phyloP scores from a whole-genome alignment of 2,888 invertebrate genomes.

The Pammene aurita region DNA sequence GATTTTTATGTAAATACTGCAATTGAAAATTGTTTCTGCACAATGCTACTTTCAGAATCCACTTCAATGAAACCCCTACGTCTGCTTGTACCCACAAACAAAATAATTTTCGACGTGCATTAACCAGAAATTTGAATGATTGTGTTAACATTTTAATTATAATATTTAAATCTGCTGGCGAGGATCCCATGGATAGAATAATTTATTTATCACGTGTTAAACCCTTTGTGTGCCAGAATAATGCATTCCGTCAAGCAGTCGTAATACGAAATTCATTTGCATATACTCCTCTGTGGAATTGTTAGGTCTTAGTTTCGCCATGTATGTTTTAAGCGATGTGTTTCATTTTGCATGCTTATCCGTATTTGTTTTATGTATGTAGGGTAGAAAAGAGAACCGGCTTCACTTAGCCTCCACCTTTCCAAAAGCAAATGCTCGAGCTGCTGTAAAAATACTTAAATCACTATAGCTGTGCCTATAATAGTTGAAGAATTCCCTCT shows the following conservation, averaged over 20 bases:
- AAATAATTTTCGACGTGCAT: constrained; percentile 4
- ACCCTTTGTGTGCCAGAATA: constrained; percentile 52
- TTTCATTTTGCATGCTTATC: constrained; percentile 32
- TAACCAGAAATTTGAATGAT: constrained; percentile 24
- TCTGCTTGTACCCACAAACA: background rate
- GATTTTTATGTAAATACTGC: too few species aligned
- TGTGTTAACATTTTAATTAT: constrained; percentile 36
- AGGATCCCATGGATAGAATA: constrained; percentile 47
- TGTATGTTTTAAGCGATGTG: constrained; percentile 42
- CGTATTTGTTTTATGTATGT: constrained; percentile 26
- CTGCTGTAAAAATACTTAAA: too few species aligned
- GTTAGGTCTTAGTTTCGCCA: constrained; percentile 52
- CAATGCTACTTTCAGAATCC: background rate
- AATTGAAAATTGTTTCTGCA: too few species aligned
- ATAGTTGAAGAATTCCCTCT: too few species aligned
- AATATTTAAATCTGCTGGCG: constrained; percentile 36
- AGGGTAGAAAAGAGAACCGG: background rate
- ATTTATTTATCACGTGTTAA: constrained; percentile 55
- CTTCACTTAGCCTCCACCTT: too few species aligned
- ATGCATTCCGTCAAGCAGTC: constrained; percentile 57
- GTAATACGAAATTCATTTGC: constrained; percentile 63
- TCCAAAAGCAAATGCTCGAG: too few species aligned
- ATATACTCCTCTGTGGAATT: constrained; percentile 55
- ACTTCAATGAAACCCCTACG: constrained; percentile 4
- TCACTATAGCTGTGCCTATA: too few species aligned